Evolutionary conservation across 2,797 vertebrate species (phyloP).

Genomic region (Podarcis siculus): DNA sequence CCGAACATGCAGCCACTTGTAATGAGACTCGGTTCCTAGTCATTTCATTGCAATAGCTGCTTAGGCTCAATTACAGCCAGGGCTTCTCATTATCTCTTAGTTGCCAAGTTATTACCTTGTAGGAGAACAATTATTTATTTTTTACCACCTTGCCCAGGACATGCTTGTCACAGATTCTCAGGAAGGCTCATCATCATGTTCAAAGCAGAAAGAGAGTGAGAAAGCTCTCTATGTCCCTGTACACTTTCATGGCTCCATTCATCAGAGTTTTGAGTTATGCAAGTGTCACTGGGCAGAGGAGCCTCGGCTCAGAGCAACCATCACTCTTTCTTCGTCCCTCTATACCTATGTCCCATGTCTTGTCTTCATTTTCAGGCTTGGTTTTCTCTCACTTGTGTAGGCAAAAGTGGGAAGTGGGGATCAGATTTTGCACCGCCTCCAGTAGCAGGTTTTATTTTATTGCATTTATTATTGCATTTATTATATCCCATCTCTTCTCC

Average conservation of each 20-base stretch:
- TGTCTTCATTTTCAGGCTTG: neutral
- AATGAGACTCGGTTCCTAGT: constrained; percentile 36
- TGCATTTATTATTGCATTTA: too few species aligned
- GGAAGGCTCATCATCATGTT: neutral
- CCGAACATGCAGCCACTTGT: neutral
- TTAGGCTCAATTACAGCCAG: constrained; percentile 29
- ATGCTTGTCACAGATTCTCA: constrained; percentile 16
- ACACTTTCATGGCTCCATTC: neutral
- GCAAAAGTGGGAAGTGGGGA: neutral
- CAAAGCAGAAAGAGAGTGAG: neutral
- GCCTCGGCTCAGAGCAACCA: neutral
- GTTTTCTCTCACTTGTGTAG: neutral
- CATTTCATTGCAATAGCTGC: constrained; percentile 22
- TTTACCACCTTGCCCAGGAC: constrained; percentile 1
- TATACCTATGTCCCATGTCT: neutral
- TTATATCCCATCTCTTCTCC: too few species aligned
- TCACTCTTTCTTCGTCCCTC: neutral
- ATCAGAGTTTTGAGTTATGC: neutral
- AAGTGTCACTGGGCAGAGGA: neutral
- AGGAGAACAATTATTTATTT: constrained; percentile 26
- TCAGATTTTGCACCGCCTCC: neutral
- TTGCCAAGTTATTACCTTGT: constrained; percentile 13
- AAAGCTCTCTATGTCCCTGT: neutral
- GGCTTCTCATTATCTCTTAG: constrained; percentile 21
- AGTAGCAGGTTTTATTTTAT: neutral